These are phyloP conservation scores for Lysandra coridon DNA, from an alignment of 2,888 invertebrate species.

Conservation along the genomic window DNA sequence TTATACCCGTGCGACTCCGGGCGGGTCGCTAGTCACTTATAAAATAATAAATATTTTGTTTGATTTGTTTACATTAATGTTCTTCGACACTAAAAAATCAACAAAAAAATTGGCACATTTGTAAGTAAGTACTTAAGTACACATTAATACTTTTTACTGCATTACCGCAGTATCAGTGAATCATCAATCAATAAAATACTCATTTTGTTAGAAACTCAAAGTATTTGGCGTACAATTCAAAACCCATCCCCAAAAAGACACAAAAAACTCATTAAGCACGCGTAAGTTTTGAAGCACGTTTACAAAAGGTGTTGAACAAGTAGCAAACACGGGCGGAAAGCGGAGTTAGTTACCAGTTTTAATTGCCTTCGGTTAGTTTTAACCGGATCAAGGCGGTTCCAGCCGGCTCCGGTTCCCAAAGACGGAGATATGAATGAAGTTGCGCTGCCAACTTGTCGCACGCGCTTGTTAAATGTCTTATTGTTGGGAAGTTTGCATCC, in stretches of 20 bases:
- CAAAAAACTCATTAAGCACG: constrained; percentile 26
- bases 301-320: constrained; percentile 39
- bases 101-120: too few species aligned
- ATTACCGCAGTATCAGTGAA: neutral
- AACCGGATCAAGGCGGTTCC: constrained; percentile 50
- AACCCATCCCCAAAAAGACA: neutral
- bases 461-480: constrained; percentile 27
- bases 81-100: too few species aligned
- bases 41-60: neutral
- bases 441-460: constrained; percentile 27
- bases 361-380: constrained; percentile 53
- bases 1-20: too few species aligned
- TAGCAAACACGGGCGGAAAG: constrained; percentile 39
- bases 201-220: neutral
- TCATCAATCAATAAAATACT: neutral
- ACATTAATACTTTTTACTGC: too few species aligned
- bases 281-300: constrained; percentile 35
- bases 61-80: neutral
- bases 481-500: constrained; percentile 10
- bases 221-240: neutral
- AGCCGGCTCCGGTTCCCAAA: constrained; percentile 36
- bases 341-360: constrained; percentile 49
- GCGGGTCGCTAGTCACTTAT: too few species aligned
- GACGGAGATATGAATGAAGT: constrained; percentile 45
- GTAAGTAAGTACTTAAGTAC: too few species aligned